Evolutionary conservation across 1,140 invertebrate genomes (phyloP).

Genomic region (Solenopsis fugax): DNA sequence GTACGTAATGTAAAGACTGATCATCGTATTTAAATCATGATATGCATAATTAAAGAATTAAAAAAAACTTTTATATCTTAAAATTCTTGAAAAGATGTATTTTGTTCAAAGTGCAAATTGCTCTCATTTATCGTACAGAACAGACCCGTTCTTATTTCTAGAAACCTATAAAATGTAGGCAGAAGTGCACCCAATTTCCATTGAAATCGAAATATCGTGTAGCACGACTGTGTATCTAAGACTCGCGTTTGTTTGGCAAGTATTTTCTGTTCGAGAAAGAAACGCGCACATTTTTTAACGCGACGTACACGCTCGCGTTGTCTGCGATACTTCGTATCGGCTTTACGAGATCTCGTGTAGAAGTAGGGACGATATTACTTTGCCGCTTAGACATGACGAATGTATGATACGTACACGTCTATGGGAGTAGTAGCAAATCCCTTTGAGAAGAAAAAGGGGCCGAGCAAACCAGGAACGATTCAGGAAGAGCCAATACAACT

Average conservation of each 20-base stretch:
- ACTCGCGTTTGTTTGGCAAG: constrained; percentile 54
- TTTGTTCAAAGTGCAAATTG: neutral
- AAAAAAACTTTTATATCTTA: neutral
- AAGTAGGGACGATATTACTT: constrained; percentile 54
- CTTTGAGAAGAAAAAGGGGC: constrained; percentile 65
- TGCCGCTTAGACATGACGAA: constrained; percentile 58
- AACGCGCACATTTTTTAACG: constrained; percentile 55
- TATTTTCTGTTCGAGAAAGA: constrained; percentile 21
- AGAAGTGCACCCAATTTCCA: constrained; percentile 59
- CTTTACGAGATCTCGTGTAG: constrained; percentile 46
- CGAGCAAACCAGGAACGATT: constrained; percentile 65
- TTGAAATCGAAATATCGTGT: constrained; percentile 63
- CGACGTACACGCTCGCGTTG: constrained; percentile 18
- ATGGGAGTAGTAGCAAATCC: constrained; percentile 61
- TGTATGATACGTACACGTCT: constrained; percentile 57
- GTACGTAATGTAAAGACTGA: neutral
- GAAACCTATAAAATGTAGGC: constrained; percentile 41
- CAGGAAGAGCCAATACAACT: constrained; percentile 67
- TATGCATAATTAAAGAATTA: neutral
- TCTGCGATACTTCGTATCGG: constrained; percentile 49
- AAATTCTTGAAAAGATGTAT: neutral
- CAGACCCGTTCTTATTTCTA: constrained; percentile 24
- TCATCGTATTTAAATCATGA: neutral
- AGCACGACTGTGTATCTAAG: constrained; percentile 37
- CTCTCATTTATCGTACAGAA: constrained; percentile 44